Evolutionary conservation across 2,888 invertebrate species (phyloP).

Genomic region (Flabesymbios commensalis): DNA sequence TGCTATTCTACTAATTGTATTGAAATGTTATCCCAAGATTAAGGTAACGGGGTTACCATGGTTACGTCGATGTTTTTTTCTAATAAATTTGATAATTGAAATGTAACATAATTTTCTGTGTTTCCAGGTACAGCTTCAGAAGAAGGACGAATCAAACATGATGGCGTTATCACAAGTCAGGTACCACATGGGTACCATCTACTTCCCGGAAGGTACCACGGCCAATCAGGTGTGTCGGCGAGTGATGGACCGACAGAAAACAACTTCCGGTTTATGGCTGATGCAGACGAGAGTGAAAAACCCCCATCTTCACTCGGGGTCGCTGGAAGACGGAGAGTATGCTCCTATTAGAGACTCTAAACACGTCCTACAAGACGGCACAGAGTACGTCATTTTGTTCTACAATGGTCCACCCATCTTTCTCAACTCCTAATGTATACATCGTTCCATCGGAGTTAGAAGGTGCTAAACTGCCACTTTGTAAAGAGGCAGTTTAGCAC

Average conservation of each 20-base stretch:
- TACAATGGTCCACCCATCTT: conserved; percentile 23
- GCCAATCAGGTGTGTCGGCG: conserved; percentile 16
- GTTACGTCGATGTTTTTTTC: too few species aligned
- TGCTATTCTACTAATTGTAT: too few species aligned
- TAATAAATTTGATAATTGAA: too few species aligned
- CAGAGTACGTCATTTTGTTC: conserved; percentile 24
- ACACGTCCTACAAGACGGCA: conserved; percentile 13
- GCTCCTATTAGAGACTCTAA: conserved; percentile 19
- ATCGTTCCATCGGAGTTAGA: too few species aligned
- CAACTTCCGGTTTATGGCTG: conserved; percentile 20
- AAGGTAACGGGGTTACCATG: too few species aligned
- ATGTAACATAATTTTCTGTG: too few species aligned
- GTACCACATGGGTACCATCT: conserved; percentile 17
- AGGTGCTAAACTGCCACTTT: too few species aligned
- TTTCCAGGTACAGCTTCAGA: conserved; percentile 9
- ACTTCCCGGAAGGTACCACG: conserved; percentile 22
- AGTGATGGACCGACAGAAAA: conserved; percentile 2
- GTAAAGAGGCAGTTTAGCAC: too few species aligned
- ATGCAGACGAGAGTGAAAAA: conserved; percentile 7
- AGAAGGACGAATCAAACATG: neutral
- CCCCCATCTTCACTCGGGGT: neutral
- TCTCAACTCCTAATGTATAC: too few species aligned
- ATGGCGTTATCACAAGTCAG: neutral
- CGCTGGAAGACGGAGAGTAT: conserved; percentile 1
- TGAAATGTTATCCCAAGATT: too few species aligned